These are phyloP conservation scores for Poecilia latipinna DNA, from an alignment of 2,113 vertebrate species.

Conservation along the genomic window DNA sequence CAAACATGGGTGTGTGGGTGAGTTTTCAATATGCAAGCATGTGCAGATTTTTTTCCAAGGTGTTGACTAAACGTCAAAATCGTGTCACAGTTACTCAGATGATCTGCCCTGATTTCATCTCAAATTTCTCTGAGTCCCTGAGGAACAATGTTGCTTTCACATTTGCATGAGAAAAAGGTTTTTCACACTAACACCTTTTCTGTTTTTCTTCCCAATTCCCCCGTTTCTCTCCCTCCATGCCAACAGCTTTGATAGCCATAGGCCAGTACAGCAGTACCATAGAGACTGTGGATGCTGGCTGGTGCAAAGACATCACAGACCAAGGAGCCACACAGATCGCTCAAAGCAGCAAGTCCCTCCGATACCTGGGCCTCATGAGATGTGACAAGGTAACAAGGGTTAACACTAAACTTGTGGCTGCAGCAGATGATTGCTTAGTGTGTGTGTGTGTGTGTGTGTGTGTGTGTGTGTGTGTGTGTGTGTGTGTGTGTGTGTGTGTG, in stretches of 20 bases:
- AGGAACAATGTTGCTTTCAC: constrained; percentile 47
- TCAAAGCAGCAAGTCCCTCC: constrained; percentile 95
- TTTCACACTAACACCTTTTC: constrained; percentile 74
- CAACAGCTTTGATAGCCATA: constrained; percentile 94
- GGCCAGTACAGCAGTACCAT: constrained; percentile 95
- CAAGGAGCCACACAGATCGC: constrained; percentile 96
- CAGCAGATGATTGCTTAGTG: neutral
- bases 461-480: neutral
- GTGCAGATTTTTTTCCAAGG: constrained; percentile 32
- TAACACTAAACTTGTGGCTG: neutral
- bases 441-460: neutral
- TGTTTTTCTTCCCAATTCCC: constrained; percentile 23
- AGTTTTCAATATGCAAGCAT: constrained; percentile 12
- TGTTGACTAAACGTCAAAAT: constrained; percentile 62
- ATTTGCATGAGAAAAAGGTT: constrained; percentile 71
- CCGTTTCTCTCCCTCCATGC: constrained; percentile 10
- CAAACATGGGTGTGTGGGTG: constrained; percentile 29
- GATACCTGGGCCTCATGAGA: constrained; percentile 97
- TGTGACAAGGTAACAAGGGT: constrained; percentile 93
- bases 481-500: neutral
- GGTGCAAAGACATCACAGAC: constrained; percentile 99
- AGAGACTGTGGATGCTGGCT: constrained; percentile 97
- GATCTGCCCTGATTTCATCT: constrained; percentile 55
- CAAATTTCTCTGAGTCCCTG: constrained; percentile 48
- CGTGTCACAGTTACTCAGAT: constrained; percentile 63